Evolutionary conservation across 2,797 vertebrate genomes (phyloP).

Genomic region (Peromyscus attwateri): DNA sequence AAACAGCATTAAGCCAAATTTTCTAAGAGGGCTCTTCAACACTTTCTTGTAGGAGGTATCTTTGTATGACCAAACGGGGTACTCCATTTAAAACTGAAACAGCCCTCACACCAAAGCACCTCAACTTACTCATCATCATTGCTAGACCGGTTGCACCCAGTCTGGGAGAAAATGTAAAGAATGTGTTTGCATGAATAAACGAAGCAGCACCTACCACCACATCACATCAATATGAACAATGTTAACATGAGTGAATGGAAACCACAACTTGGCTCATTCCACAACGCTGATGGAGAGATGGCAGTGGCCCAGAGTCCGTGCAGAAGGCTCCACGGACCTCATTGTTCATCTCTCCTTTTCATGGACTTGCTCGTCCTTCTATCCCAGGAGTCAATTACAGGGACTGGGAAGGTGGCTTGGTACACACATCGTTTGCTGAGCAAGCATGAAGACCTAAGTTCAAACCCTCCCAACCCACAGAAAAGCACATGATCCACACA

Average conservation of each 20-base stretch:
- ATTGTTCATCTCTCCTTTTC: not conserved
- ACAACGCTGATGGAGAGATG: not conserved
- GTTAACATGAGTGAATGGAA: constrained; percentile 11
- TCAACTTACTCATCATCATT: constrained; percentile 18
- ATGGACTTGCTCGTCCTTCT: not conserved
- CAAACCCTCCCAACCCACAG: not conserved
- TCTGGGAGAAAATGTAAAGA: constrained; percentile 36
- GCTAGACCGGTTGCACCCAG: not conserved
- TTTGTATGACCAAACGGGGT: not conserved
- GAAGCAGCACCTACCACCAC: constrained; percentile 22
- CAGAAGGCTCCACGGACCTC: not conserved
- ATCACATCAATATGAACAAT: constrained; percentile 20
- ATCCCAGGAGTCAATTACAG: not conserved
- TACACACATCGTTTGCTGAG: not conserved
- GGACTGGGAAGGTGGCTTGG: not conserved
- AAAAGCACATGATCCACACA: no score
- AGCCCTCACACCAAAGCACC: not conserved
- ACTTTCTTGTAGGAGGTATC: not conserved
- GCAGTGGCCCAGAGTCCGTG: not conserved
- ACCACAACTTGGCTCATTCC: constrained; percentile 10
- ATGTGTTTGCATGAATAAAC: constrained; percentile 58
- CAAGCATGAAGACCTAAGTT: not conserved
- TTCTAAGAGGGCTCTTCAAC: not conserved
- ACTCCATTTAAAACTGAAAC: not conserved
- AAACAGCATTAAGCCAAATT: constrained; percentile 35